Evolutionary conservation across 2,113 vertebrate genomes (phyloP).

Genomic region (Centropus bengalensis): DNA sequence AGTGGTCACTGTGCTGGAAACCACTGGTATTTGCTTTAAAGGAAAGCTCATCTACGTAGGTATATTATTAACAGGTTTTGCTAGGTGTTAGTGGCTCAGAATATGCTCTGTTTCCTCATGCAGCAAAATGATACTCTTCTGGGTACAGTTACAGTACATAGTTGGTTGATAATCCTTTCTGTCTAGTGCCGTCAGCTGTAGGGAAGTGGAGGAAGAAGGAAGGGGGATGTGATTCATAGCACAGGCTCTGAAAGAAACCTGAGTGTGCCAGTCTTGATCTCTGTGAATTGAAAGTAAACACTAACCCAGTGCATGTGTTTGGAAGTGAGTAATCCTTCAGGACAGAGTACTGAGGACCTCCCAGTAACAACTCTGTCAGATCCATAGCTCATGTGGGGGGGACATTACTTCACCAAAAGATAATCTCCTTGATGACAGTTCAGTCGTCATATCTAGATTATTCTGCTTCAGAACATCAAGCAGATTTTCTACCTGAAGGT

Average conservation of each 20-base stretch:
- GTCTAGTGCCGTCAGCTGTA: neutral
- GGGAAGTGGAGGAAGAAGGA: neutral
- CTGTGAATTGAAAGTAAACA: neutral
- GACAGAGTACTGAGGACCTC: neutral
- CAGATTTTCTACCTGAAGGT: conserved; percentile 43
- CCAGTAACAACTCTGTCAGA: neutral
- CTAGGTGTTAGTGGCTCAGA: neutral
- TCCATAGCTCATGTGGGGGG: neutral
- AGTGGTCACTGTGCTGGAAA: neutral
- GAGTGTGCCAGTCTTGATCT: neutral
- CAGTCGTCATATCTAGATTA: neutral
- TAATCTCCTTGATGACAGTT: conserved; percentile 22
- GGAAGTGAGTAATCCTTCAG: fast-evolving
- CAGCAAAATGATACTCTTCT: neutral
- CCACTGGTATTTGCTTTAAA: neutral
- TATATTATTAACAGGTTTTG: neutral
- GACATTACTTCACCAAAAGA: neutral
- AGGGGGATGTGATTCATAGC: neutral
- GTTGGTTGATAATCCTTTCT: neutral
- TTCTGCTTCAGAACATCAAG: conserved; percentile 32
- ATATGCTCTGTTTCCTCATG: neutral
- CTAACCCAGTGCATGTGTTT: neutral
- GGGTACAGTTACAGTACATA: neutral
- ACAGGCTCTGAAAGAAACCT: neutral
- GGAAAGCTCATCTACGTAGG: neutral